Base-by-base conservation (phyloP, 2,888 invertebrate species). In the Eupithecia inturbata region DNA sequence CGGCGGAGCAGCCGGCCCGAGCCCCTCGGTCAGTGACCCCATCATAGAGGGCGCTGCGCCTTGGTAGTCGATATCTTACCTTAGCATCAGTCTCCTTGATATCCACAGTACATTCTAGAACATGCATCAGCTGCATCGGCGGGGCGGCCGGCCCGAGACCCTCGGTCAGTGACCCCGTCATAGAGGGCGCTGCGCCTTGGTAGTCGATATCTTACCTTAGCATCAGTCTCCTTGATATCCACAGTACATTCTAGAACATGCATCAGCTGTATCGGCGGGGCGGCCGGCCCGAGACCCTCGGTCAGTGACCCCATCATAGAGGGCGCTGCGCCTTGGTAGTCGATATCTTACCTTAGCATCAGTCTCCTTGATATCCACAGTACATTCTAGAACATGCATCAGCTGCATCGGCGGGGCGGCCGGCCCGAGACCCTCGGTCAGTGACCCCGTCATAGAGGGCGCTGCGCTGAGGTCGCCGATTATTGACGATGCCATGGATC, bases 221-320 rank as follows among this genome's bases (percentile, higher is more conserved):
- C 97, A 85, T 99, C 98, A 67, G 98, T 98, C 92, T 99, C 99
- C 87, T 98, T 98, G 78, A 99, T 98, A 90, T 99, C 99, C 80
- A 99, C 95, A 71, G 97, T 97, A 69, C 99, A 98, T 88, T 98
- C 98, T 83, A 99, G 97, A 71, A 98, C 97, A 87, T 98, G 98
- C 88, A 97, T 96, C 14, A 96, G 88, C 79, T 94, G 93, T 90
- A 95, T 95, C n/a, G 96, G 95, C 19, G 95, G 95, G 41, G 96
- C 96, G 6, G 93, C 91, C 0, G 95, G 95, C 12, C 96, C 96
- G 14, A 92, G 87, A 5, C 93, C 95, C 79, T 95, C 95, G 0
- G 95, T 92, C 77, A 96, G 90, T 1, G 96, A 96, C 10, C 93
- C 93, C 0, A 96, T 96, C 84, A 96, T 95, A 0, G 96, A 96